These are phyloP conservation scores for Pandemis heparana DNA, from an alignment of 2,888 invertebrate species.

Conservation along the genomic window DNA sequence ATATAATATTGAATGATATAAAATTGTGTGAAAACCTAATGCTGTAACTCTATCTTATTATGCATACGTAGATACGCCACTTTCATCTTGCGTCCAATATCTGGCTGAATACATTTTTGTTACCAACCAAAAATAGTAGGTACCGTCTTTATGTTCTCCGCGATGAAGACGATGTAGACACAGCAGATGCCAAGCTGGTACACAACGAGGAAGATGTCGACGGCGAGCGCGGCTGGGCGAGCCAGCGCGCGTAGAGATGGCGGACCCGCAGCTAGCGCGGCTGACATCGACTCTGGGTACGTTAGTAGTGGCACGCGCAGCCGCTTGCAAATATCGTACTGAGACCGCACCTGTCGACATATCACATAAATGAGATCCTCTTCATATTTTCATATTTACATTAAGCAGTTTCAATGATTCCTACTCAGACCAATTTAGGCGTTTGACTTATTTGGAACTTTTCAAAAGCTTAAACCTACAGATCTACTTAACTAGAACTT, in stretches of 20 bases:
- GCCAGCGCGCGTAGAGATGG: constrained; percentile 86
- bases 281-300: constrained; percentile 94
- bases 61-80: too few species aligned
- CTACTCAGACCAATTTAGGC: too few species aligned
- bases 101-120: background rate
- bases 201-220: constrained; percentile 89
- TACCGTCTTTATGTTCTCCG: constrained; percentile 91
- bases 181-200: constrained; percentile 98
- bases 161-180: constrained; percentile 97
- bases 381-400: background rate
- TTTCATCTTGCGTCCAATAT: background rate
- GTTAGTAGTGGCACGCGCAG: constrained; percentile 90
- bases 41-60: too few species aligned
- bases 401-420: too few species aligned
- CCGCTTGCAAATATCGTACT: constrained; percentile 86
- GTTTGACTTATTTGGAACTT: too few species aligned
- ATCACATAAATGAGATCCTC: background rate
- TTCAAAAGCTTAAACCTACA: too few species aligned
- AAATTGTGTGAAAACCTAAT: too few species aligned
- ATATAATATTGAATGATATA: too few species aligned
- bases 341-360: constrained; percentile 75
- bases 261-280: constrained; percentile 92
- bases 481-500: too few species aligned
- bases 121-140: background rate
- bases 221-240: constrained; percentile 85